Base-by-base conservation (phyloP, 1,140 invertebrate genomes). In the Akabosia matsudoensis region DNA sequence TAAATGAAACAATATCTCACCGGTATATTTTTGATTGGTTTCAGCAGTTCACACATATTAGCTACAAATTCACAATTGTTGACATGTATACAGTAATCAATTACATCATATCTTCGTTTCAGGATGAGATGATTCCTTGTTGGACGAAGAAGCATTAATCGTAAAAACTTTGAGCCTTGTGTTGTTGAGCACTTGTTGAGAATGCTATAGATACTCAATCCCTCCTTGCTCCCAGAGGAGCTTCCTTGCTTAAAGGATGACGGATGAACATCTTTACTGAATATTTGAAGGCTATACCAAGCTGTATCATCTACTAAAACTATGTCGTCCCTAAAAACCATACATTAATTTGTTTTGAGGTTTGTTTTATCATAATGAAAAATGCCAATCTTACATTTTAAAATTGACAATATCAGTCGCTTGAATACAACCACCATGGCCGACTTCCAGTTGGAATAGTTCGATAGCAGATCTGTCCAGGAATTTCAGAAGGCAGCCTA, bases 271-370 rank as follows among this genome's bases (percentile, higher is more conserved):
- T 89, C 87, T 28, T 88, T 86, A 56, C 88, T 88, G 82, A 94
- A 92, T 61, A 96, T 91, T 85, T 93, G 90, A 13, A 96, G 83
- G 16, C 90, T 89, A 75, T 88, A 88, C 82, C 90, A 92, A 1
- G 90, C 90, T 79, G 90, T 89, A 54, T 90, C 87, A 84, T 93
- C 91, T 13, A 94, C 86, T 79, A 88, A 88, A 28, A 94, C 88
- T 79, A 91, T 86, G 81, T 92, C 88, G 61, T 88, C 84, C 80
- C 91, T 92, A 79, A 24, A 70, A 18, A 13, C 13, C 67, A 34
- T 30, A 10, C 28, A 16, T 31, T 13, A 33, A 31, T 70, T 34
- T 18, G 10, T 70, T 70, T 64, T 28, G 28, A 22, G 56, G n/a
- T 52, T 13, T 52, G 13, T 14, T 52, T 52, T 52, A 13, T 13